Evolutionary conservation across 2,888 invertebrate genomes (phyloP).

Genomic region (Ganaspis brasiliensis): DNA sequence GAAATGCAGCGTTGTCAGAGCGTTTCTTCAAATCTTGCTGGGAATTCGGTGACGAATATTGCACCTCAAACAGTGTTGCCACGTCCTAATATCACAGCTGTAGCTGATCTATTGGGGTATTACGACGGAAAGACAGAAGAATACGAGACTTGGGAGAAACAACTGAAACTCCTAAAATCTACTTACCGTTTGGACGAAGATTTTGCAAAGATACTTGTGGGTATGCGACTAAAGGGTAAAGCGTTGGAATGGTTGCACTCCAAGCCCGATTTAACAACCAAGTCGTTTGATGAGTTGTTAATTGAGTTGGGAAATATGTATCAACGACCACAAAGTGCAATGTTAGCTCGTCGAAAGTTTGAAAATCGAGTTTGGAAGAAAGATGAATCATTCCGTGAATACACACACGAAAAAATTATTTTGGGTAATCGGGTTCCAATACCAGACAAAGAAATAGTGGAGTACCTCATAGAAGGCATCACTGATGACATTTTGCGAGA

Average conservation of each 20-base stretch:
- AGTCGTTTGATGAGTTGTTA: background rate
- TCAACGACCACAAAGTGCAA: slow-evolving; percentile 13
- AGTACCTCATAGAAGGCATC: slow-evolving; percentile 62
- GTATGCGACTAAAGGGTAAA: slow-evolving; percentile 38
- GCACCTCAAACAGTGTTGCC: background rate
- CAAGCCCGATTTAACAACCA: slow-evolving; percentile 38
- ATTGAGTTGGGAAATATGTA: slow-evolving; percentile 44
- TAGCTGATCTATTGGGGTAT: slow-evolving; percentile 43
- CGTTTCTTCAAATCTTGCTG: background rate
- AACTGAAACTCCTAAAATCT: slow-evolving; percentile 39
- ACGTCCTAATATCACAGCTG: background rate
- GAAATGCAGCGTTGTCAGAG: background rate
- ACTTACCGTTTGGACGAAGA: slow-evolving; percentile 44
- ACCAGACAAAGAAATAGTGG: slow-evolving; percentile 55
- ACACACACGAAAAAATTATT: slow-evolving; percentile 50
- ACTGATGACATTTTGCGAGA: slow-evolving; percentile 53
- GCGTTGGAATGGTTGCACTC: slow-evolving; percentile 51
- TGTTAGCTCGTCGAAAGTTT: slow-evolving; percentile 41
- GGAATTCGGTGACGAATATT: background rate
- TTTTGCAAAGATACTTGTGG: slow-evolving; percentile 48
- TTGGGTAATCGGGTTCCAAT: slow-evolving; percentile 58
- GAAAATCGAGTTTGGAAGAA: slow-evolving; percentile 20
- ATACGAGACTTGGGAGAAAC: slow-evolving; percentile 48
- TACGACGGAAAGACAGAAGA: slow-evolving; percentile 35
- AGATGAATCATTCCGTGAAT: background rate